A percentile compares a stretch with the other conserved stretches of the same genome.
These are phyloP conservation scores for Staurois parvus DNA, from an alignment of 2,797 vertebrate genomes.

Conservation along the genomic window DNA sequence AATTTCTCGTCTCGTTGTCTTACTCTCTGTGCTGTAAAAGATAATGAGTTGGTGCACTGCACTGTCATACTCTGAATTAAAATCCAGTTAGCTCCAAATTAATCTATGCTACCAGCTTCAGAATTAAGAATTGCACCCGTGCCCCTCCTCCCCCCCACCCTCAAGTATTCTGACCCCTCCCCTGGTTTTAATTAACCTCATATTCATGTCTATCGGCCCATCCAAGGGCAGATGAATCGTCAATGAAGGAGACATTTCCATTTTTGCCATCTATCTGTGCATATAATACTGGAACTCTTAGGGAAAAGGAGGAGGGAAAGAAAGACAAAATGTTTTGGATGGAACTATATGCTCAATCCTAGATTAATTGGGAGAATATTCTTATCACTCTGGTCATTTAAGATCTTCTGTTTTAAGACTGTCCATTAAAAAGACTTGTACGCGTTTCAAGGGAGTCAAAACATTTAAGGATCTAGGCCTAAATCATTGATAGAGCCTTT, in stretches of 20 bases:
- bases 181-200: constrained; percentile 55
- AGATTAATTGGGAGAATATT: constrained; percentile 54
- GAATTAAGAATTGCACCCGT: constrained; percentile 43
- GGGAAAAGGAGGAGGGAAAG: background rate
- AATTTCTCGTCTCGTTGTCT: constrained; percentile 51
- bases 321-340: background rate
- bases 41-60: constrained; percentile 46
- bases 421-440: constrained; percentile 43
- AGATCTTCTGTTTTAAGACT: constrained; percentile 27
- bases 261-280: constrained; percentile 33
- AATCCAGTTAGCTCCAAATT: constrained; percentile 51
- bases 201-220: constrained; percentile 53
- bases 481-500: constrained; percentile 75
- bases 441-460: no score
- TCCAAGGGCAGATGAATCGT: constrained; percentile 47
- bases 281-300: background rate
- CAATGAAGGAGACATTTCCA: constrained; percentile 47
- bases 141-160: background rate
- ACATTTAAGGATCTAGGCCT: no score
- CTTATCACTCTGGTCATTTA: constrained; percentile 71
- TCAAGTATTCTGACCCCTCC: constrained; percentile 38
- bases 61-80: constrained; percentile 51
- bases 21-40: constrained; percentile 38
- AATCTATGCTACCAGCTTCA: constrained; percentile 47
- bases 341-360: background rate